Percentiles rank a stretch among this genome's conserved stretches.
Evolutionary conservation across 2,797 vertebrate genomes (phyloP).

Genomic region (Simalia tracyae): DNA sequence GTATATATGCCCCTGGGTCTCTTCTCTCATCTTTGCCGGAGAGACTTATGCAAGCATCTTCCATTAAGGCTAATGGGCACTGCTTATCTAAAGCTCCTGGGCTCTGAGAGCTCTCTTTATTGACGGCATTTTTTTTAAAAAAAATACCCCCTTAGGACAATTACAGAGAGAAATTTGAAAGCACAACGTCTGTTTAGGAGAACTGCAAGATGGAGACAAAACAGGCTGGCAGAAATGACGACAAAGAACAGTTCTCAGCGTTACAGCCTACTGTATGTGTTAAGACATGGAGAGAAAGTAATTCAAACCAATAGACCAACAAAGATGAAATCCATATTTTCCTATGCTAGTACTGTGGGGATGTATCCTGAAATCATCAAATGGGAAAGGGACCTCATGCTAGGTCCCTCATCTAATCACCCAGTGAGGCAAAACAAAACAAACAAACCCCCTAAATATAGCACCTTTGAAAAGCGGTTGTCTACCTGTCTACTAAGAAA

Average conservation of each 20-base stretch:
- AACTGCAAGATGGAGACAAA: slow-evolving; percentile 3
- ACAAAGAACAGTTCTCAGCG: slow-evolving; percentile 9
- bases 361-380: neutral
- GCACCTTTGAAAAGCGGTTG: neutral
- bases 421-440: neutral
- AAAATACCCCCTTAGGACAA: slow-evolving; percentile 15
- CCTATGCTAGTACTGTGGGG: neutral
- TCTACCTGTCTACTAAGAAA: neutral
- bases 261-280: neutral
- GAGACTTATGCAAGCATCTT: slow-evolving; percentile 37
- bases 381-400: neutral
- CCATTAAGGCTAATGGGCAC: slow-evolving; percentile 42
- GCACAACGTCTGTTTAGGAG: slow-evolving; percentile 6
- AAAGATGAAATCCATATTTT: neutral
- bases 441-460: neutral
- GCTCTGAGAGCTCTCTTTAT: slow-evolving; percentile 11
- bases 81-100: slow-evolving; percentile 40
- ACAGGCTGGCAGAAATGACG: neutral
- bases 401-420: neutral
- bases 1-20: neutral
- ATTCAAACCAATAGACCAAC: neutral
- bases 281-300: neutral
- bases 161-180: slow-evolving; percentile 8
- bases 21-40: slow-evolving; percentile 30
- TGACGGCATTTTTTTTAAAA: neutral